A percentile compares a stretch with the other conserved stretches of the same genome.
Conservation (phyloP, 2,113 vertebrate species). For the Gasterosteus nipponicus region DNA sequence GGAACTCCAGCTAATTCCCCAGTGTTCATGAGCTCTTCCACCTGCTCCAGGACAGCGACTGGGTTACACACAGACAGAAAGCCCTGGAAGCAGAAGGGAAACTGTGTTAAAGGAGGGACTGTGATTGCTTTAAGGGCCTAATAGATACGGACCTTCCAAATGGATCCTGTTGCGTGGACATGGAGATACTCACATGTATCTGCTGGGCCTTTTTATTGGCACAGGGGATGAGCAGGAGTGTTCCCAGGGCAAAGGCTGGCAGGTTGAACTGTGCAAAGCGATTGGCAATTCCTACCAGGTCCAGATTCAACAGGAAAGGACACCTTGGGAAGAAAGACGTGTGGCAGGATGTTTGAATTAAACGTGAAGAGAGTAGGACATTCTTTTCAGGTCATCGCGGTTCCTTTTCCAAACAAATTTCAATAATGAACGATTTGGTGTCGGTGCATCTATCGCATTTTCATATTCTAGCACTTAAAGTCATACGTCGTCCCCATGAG, state of each 20-base stretch:
- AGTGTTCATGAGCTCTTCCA: conserved; percentile 86
- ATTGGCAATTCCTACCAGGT: conserved; percentile 89
- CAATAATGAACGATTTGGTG: background rate
- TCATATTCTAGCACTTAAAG: background rate
- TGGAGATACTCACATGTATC: conserved; percentile 83
- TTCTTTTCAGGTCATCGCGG: background rate
- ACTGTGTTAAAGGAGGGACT: background rate
- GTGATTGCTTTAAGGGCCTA: background rate
- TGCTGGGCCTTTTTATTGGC: conserved; percentile 85
- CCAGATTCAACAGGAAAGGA: conserved; percentile 89
- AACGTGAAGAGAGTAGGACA: background rate
- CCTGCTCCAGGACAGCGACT: conserved; percentile 85
- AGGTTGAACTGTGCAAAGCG: conserved; percentile 90
- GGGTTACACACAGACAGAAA: conserved; percentile 84
- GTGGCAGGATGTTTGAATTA: background rate
- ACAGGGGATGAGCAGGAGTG: conserved; percentile 90
- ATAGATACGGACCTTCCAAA: background rate
- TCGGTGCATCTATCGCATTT: background rate
- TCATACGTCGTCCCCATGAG: background rate
- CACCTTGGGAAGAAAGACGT: conserved; percentile 80
- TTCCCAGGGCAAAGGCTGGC: conserved; percentile 89
- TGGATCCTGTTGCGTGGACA: background rate
- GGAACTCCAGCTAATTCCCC: conserved; percentile 90
- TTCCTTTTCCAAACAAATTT: background rate
- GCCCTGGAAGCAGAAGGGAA: conserved; percentile 74